Evolutionary conservation across 2,113 vertebrate genomes (phyloP), one percentile per base, ranked within the genome.

Genomic region (Fulmarus glacialis): DNA sequence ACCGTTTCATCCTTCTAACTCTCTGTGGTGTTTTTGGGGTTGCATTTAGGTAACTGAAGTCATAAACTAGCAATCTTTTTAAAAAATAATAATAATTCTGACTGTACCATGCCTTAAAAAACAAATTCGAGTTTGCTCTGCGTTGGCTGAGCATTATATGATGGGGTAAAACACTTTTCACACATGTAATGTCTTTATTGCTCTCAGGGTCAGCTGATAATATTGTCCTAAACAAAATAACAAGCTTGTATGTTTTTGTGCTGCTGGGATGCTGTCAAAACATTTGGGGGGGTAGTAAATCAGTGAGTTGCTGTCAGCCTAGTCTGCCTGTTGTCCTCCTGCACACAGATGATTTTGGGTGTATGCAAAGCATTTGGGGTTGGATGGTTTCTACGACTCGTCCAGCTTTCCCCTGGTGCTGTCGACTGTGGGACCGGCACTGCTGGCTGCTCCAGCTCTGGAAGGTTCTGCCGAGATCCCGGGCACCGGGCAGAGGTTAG

Each of bases 371-470:
- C 1, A 0, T 63, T 63, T 32, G 26, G 62, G 50, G 42, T 24
- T 24, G 27, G 48, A 21, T 1, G 16, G 36, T 71, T 60, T 71
- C 23, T 71, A 3, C 13, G 8, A 40, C 36, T 67, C 1, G 6
- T 60, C 19, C 30, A 18, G 47, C 38, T 71, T 45, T 74, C 9
- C 78, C 29, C 15, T 0, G 0, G 56, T 34, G 82, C 79, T 1
- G 0, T 10, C 0, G 2, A 2, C 38, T 32, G 58, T 0, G 0
- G 71, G 80, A 60, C 36, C 2, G 3, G 60, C 24, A 5, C 68
- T 71, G 32, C 83, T 55, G 67, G 63, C 82, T 90, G 60, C 75
- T 38, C 23, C 1, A 2, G 40, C 84, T 97, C 97, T 97, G 92
- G 92, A 96, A 96, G 60, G 79, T 96, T 96, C 95, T 72, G 34